Evolutionary conservation across 2,113 vertebrate genomes (phyloP).

Genomic region (Sylvia atricapilla): DNA sequence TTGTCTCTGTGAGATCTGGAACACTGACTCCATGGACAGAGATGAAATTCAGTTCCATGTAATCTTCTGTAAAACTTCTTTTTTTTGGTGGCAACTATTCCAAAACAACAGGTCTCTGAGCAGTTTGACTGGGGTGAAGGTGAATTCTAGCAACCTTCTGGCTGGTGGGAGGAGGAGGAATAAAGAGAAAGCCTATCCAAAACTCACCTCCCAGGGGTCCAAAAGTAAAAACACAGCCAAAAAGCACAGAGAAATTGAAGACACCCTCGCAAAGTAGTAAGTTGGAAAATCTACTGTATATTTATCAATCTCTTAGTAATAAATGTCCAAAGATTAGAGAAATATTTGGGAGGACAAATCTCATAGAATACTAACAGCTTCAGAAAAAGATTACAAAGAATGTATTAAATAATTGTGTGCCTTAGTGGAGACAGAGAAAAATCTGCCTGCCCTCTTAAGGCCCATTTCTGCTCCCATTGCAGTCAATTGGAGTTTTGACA

Average conservation of each 20-base stretch:
- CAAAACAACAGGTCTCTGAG: not conserved
- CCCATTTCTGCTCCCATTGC: not conserved
- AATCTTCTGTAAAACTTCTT: not conserved
- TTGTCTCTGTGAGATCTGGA: not conserved
- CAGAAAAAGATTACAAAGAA: not conserved
- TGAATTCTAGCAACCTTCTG: not conserved
- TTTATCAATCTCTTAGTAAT: not conserved
- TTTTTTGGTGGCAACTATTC: not conserved
- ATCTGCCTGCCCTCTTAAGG: not conserved
- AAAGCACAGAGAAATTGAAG: not conserved
- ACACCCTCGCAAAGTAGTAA: rapidly evolving
- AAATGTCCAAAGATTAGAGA: not conserved
- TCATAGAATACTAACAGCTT: not conserved
- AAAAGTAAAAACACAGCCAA: not conserved
- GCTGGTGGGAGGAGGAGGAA: not conserved
- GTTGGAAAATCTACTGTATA: not conserved
- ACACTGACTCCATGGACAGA: not conserved
- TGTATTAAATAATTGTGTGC: not conserved
- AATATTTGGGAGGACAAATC: not conserved
- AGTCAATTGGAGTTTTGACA: not conserved
- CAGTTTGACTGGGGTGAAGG: rapidly evolving
- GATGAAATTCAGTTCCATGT: not conserved
- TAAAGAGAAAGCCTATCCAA: not conserved
- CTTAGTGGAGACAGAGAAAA: not conserved
- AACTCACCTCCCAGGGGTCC: not conserved